Base-by-base conservation (phyloP, 2,888 invertebrate species). In the Steinernema scapterisci region DNA sequence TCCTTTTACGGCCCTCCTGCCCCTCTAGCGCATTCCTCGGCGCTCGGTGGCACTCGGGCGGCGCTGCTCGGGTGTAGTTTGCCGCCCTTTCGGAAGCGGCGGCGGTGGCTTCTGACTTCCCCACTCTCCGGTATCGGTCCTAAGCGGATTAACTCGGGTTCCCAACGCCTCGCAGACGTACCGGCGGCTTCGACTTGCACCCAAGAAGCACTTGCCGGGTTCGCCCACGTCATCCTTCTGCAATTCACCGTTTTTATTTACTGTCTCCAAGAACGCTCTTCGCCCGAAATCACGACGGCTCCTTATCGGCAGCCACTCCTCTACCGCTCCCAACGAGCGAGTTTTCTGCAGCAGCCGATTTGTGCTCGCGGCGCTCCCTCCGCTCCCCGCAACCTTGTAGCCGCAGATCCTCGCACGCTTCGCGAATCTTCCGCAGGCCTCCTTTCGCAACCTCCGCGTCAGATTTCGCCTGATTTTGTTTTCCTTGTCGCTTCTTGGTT, bases 261-360 rank as follows among this genome's bases (percentile, higher is more conserved):
- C 48, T n/a, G 48, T 19, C 19, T n/a, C 13, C 48, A 48, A 19
- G 48, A 16, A 19, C 6, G 31, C 7, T 31, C 63, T 63, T 31
- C 31, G 63, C 63, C 31, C 63, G 25, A 63, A 63, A 31, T 63
- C 63, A 63, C 31, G 63, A 31, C 63, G 54, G 21, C 25, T 25
- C 31, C 63, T 63, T 63, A 63, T 63, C 63, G 9, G 16, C 19
- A 2, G 48, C 48, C 48, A n/a, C 48, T 48, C 5, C 19, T 16
- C 48, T 3, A 5, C 48, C n/a, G 16, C n/a, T 48, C 3, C 48
- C 19, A n/a, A 7, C 19, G 16, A 16, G 48, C 48, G 16, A 2
- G n/a, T 48, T 48, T 48, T n/a, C 48, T 5, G 19, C n/a, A 48
- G 48, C 16, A 16, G n/a, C 7, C 3, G 48, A 48, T 7, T 48